Evolutionary conservation across 2,888 invertebrate genomes (phyloP).

Genomic region (Leucozona laternaria): DNA sequence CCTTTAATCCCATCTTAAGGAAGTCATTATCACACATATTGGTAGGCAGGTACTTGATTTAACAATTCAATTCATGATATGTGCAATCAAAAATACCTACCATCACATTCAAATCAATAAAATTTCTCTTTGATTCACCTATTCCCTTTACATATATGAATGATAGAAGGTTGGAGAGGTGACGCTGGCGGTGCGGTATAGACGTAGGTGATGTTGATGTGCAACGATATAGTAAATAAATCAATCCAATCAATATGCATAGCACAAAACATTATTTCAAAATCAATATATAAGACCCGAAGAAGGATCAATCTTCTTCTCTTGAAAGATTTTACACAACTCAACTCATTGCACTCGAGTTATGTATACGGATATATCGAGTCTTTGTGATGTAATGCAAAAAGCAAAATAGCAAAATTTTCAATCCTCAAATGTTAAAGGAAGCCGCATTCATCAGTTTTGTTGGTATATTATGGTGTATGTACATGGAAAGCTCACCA

Average conservation of each 20-base stretch:
- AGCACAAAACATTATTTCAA: conserved; percentile 19
- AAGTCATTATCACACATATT: conserved; percentile 35
- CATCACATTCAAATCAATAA: background rate
- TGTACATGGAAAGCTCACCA: background rate
- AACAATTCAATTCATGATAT: conserved; percentile 25
- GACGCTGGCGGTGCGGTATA: no score
- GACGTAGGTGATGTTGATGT: no score
- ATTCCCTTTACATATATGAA: background rate
- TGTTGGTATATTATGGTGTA: background rate
- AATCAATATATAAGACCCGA: conserved; percentile 36
- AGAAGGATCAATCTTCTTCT: conserved; percentile 29
- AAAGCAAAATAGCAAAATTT: conserved; percentile 54
- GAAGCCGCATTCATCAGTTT: conserved; percentile 8
- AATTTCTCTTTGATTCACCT: conserved; percentile 2
- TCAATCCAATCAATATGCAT: conserved; percentile 22
- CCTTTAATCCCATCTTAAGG: conserved; percentile 8
- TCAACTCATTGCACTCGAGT: conserved; percentile 60
- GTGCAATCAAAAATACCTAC: background rate
- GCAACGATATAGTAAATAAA: background rate
- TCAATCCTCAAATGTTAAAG: conserved; percentile 11
- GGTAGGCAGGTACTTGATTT: background rate
- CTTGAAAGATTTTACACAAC: conserved; percentile 43
- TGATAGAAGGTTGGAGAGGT: no score
- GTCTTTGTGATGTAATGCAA: conserved; percentile 47
- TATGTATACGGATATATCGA: background rate